phyloP scores from a whole-genome alignment of 2,888 invertebrate genomes.

The Mimas tiliae region DNA sequence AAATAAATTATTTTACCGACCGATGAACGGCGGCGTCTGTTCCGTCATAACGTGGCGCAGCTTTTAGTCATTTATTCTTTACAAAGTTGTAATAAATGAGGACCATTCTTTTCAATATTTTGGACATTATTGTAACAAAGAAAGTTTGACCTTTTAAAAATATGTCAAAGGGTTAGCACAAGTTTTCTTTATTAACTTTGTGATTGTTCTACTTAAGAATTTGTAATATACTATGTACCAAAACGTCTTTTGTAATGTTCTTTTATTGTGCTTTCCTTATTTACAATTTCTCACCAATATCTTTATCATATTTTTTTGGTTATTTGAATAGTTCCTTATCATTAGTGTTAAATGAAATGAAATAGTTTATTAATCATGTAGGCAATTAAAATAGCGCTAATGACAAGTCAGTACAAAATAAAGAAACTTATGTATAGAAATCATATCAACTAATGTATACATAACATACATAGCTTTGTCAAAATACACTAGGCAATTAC shows the following conservation, averaged over 20 bases:
- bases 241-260: constrained; percentile 1
- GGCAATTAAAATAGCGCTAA: too few species aligned
- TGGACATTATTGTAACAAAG: constrained; percentile 3
- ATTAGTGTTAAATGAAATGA: too few species aligned
- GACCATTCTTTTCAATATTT: constrained; percentile 1
- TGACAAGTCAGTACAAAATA: too few species aligned
- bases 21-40: neutral
- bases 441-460: too few species aligned
- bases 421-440: too few species aligned
- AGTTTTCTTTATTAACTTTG: constrained; percentile 10
- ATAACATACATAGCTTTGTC: too few species aligned
- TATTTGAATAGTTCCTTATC: too few species aligned
- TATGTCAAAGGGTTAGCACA: constrained; percentile 23
- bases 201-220: constrained; percentile 7
- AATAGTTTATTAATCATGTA: too few species aligned
- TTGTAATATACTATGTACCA: neutral
- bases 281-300: neutral
- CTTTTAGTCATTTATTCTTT: neutral
- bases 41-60: neutral
- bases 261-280: neutral
- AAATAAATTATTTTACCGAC: too few species aligned
- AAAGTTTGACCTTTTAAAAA: constrained; percentile 1
- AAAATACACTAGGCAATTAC: too few species aligned
- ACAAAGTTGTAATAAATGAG: constrained; percentile 9
- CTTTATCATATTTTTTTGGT: too few species aligned